Base-by-base conservation (phyloP, 2,113 vertebrate genomes). In the Morphnarchus princeps region DNA sequence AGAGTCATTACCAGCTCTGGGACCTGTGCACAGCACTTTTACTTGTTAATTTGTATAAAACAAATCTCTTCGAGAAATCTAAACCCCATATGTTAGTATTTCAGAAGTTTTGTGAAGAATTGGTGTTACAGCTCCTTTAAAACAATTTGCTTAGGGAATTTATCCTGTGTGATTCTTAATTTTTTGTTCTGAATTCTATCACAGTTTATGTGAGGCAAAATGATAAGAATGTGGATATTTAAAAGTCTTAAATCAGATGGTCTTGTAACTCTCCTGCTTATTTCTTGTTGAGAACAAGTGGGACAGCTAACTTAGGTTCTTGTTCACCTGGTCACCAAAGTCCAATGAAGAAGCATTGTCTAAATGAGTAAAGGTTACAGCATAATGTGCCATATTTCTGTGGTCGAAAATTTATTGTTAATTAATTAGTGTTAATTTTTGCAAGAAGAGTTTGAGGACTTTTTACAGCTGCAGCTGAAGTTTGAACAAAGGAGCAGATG, bases 81-180 rank as follows among this genome's bases (percentile, higher is more conserved):
- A n/a, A 70, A 45, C 24, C 32, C 29, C 22, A 22, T 20, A 5
- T 1, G 1, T 6, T 17, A 25, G 24, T 38, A 42, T 66, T 82
- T 67, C 34, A 25, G 49, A 22, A 36, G 36, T 71, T 80, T 81
- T 66, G 43, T 36, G 57, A 71, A 45, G 67, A 29, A 26, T 19
- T 38, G 25, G 16, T 47, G 15, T 24, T 57, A 16, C 3, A 26
- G 18, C 43, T 80, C 45, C 66, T 65, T 79, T 70, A 40, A 82
- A 89, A 69, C 0, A 0, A 26, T 63, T 70, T 0, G 0, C 50
- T 73, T 13, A 2, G 29, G n/a, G 34, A 50, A 55, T 40, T 26
- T 66, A 16, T 1, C 21, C 55, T 61, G 10, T 1, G 0, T n/a
- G 45, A 26, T 31, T 63, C 61, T 57, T 40, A 17, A 34, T 13